Base-by-base conservation (phyloP, 2,113 vertebrate genomes). In the Sinocyclocheilus anshuiensis region DNA sequence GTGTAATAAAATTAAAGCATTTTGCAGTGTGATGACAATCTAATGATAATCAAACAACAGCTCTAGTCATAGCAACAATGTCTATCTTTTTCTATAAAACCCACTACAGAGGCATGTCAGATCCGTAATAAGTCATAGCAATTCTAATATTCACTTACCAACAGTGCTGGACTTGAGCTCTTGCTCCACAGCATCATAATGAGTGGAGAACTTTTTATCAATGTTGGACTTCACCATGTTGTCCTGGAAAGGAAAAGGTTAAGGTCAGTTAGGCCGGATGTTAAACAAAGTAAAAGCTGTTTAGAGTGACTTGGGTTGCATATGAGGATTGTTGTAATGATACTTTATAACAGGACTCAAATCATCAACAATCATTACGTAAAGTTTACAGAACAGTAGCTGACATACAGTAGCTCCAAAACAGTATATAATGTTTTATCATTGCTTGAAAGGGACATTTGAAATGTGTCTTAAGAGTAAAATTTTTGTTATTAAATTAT, bases 161-260 rank as follows among this genome's bases (percentile, higher is more conserved):
- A 97, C 97, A 0, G 97, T 98, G 93, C 97, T 98, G 89, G 97
- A 98, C 87, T 97, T 97, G 18, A 98, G 95, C 91, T 98, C 97
- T 0, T 96, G 97, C 88, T 98, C 97, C 81, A 97, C 96, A 0
- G 97, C 96, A 13, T 97, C 96, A 4, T 97, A 97, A 89, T 97
- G 97, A 9, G 97, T 96, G 0, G 97, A 97, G 90, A 97, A 97
- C 84, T 98, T 98, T 94, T 97, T 97, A 84, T 97, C 97, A 4
- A 97, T 97, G 92, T 98, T 98, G 80, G 97, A 95, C 77, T 98
- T 98, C 87, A 97, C 96, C 92, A 97, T 96, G 88, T 97, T 98
- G 91, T 97, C 97, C 97, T 97, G 91, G 9, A 83, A 50, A 61
- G 16, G 8, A 20, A 29, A 77, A 72, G 71, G 12, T 16, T n/a